Evolutionary conservation across 2,888 invertebrate genomes (phyloP), one percentile per base, ranked within the genome.

Genomic region (Caenorhabditis sinica): DNA sequence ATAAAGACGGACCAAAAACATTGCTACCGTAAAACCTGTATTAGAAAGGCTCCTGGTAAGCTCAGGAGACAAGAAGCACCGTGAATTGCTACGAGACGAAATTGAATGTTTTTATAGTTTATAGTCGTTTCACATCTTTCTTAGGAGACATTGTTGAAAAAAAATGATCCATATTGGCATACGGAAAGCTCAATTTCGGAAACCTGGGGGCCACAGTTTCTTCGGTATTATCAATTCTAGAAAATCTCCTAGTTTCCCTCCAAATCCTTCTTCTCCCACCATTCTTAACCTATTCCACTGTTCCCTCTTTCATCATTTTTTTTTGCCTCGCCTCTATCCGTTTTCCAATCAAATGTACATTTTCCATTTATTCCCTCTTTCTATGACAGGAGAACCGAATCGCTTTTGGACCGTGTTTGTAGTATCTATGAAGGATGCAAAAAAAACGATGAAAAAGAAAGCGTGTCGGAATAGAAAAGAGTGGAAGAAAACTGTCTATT

Each of bases 281-380:
- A 15, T 63, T 63, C n/a, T n/a, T 36, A 60, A 60, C 36, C 63
- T 40, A 23, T 40, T 15, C 15, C 23, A 17, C 25, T 30, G 6
- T 58, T 11, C 53, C 25, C 13, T 25, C 23, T 58, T 58, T 28
- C 25, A 13, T 58, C 30, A 23, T 40, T 63, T 63, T 63, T 23
- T 63, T n/a, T n/a, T n/a, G n/a, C n/a, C n/a, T 43, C 23, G 3
- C 13, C 13, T 11, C 13, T 40, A 40, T 65, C 45, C 65, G 25
- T 53, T 53, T 68, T 68, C 68, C 53, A 68, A 53, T 53, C 53
- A 68, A 68, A 68, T 68, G 36, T 68, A 53, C 36, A 53, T 68
- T 53, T 17, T 36, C 15, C 33, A 66, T 40, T 33, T n/a, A 60
- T 60, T 28, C 33, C 33, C 33, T 28, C 30, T 30, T 60, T 56